Conservation (phyloP, 2,888 invertebrate species). For the Caenorhabditis becei region DNA sequence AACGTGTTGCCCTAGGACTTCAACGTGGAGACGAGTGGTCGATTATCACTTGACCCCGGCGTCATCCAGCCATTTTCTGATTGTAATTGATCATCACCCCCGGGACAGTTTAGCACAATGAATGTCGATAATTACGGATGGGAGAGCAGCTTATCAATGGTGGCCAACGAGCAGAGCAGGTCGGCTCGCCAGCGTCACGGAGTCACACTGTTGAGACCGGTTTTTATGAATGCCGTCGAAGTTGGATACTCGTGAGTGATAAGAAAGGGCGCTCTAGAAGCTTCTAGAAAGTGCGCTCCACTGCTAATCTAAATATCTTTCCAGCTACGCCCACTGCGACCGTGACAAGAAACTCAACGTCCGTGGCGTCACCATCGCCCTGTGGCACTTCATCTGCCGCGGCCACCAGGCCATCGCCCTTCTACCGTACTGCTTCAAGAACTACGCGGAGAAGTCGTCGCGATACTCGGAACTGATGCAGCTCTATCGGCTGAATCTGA, state of each 20-base stretch:
- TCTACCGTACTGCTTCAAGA: conserved; percentile 74
- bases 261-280: too few species aligned
- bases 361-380: conserved; percentile 72
- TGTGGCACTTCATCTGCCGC: conserved; percentile 73
- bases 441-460: conserved; percentile 71
- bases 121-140: conserved; percentile 58
- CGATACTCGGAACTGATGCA: conserved; percentile 69
- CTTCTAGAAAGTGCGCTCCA: not conserved
- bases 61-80: not conserved
- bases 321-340: conserved; percentile 66
- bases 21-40: too few species aligned
- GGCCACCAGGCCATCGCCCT: conserved; percentile 74
- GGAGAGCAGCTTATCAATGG: conserved; percentile 58
- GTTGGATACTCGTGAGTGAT: conserved; percentile 74
- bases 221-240: conserved; percentile 73
- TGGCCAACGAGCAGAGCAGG: conserved; percentile 55
- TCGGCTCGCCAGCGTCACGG: conserved; percentile 46
- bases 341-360: conserved; percentile 70
- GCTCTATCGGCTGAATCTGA: conserved; percentile 69
- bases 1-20: too few species aligned
- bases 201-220: conserved; percentile 61
- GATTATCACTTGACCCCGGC: not conserved
- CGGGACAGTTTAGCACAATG: conserved; percentile 31
- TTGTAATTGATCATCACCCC: not conserved
- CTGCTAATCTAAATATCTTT: not conserved